Evolutionary conservation across 2,888 invertebrate species (phyloP).

Genomic region (Lithophane ornitopus): DNA sequence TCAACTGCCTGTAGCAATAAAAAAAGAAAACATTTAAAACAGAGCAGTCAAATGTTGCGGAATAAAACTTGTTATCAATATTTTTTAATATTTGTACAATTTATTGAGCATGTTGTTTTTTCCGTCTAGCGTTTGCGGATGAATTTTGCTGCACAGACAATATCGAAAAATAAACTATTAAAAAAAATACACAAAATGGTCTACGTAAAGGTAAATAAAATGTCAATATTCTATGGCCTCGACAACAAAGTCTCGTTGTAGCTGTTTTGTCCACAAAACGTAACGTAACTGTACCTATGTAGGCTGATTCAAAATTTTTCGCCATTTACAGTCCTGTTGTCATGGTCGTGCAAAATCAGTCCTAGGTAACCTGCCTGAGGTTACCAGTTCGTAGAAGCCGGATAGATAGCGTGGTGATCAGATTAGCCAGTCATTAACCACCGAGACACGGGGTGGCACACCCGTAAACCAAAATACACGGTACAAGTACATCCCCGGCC

Average conservation of each 20-base stretch:
- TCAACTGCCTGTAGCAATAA: slow-evolving; percentile 15
- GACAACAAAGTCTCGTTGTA: background rate
- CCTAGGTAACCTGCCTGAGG: too few species aligned
- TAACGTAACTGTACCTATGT: background rate
- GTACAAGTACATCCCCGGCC: too few species aligned
- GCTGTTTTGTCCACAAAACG: background rate
- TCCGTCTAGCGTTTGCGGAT: background rate
- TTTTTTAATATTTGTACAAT: slow-evolving; percentile 6
- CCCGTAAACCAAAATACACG: too few species aligned
- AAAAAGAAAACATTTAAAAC: slow-evolving; percentile 13
- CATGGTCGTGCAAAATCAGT: background rate
- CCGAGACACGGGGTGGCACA: too few species aligned
- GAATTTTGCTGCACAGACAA: background rate
- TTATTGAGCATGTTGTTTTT: slow-evolving; percentile 6
- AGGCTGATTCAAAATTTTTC: background rate
- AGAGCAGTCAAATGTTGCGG: slow-evolving; percentile 6
- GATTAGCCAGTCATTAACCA: background rate
- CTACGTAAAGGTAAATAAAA: background rate
- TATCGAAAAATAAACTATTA: background rate
- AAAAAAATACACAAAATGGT: background rate
- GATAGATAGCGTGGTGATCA: background rate
- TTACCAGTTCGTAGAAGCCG: background rate
- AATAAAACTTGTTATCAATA: slow-evolving; percentile 11
- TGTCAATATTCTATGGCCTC: background rate
- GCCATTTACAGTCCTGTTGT: background rate